Evolutionary conservation across 2,888 invertebrate genomes (phyloP).

Genomic region (Megaustenia siamemsis): DNA sequence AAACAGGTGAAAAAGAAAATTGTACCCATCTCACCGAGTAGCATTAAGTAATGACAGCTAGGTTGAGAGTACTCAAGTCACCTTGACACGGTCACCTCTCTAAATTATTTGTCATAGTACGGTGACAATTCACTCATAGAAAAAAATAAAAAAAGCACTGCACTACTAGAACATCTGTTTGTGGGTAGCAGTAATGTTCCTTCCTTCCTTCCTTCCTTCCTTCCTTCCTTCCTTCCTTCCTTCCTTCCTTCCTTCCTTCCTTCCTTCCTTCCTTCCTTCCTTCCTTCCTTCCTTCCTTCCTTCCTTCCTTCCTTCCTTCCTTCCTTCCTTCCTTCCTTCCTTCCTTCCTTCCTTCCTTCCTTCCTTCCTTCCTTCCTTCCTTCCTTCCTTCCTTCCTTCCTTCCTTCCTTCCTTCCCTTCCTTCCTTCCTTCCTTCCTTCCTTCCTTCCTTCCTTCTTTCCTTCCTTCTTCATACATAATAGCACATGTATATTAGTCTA

Average conservation of each 20-base stretch:
- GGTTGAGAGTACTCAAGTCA: too few relatives aligned
- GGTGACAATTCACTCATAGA: too few relatives aligned
- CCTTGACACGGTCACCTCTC: too few relatives aligned
- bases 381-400: slow-evolving; percentile 1
- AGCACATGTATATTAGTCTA: too few relatives aligned
- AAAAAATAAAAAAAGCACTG: too few relatives aligned
- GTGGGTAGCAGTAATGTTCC: not conserved
- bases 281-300: not conserved
- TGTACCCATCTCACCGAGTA: too few relatives aligned
- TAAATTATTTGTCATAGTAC: too few relatives aligned
- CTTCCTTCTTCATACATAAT: not conserved
- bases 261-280: not conserved
- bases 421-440: not conserved
- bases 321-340: not conserved
- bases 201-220: not conserved
- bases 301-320: not conserved
- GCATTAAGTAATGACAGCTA: too few relatives aligned
- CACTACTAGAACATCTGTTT: too few relatives aligned
- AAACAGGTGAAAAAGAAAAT: too few relatives aligned
- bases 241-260: not conserved
- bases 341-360: not conserved
- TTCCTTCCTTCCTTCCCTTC: slow-evolving; percentile 1
- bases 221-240: not conserved
- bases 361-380: not conserved
- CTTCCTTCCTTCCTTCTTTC: not conserved